phyloP scores from a whole-genome alignment of 2,113 vertebrate species.

The Strix aluco region DNA sequence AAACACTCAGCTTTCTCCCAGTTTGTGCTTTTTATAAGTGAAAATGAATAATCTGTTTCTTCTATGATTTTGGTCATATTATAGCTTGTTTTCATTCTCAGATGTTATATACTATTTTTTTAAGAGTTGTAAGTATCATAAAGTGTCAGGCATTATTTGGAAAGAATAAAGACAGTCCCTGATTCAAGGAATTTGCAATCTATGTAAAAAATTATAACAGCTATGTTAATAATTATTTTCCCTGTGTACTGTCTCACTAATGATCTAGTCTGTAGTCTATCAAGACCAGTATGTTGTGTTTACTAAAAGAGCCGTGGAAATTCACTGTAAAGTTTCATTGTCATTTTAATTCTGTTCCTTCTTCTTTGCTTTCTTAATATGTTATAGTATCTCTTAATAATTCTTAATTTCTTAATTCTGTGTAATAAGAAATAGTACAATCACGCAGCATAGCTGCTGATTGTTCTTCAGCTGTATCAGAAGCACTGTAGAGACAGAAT shows the following conservation, averaged over 20 bases:
- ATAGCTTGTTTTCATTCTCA: not conserved
- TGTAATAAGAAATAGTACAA: not conserved
- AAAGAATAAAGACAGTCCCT: not conserved
- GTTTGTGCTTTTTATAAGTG: not conserved
- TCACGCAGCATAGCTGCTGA: not conserved
- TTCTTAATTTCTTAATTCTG: not conserved
- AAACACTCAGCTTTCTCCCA: not conserved
- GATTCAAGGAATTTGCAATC: not conserved
- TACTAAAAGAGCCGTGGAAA: not conserved
- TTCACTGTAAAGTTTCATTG: not conserved
- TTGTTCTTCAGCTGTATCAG: not conserved
- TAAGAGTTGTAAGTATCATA: not conserved
- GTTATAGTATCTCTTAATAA: not conserved
- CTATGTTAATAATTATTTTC: not conserved
- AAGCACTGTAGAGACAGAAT: not conserved
- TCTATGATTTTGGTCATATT: not conserved
- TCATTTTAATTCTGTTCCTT: not conserved
- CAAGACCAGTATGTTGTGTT: not conserved
- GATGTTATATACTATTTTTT: not conserved
- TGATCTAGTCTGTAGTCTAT: not conserved
- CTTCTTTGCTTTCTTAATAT: not conserved
- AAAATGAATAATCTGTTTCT: not conserved
- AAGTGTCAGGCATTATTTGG: not conserved
- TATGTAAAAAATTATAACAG: not conserved
- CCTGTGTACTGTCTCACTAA: not conserved